A percentile compares a stretch with the other conserved stretches of the same genome.
phyloP scores from a whole-genome alignment of 2,888 invertebrate genomes.

The Cybosia mesomella region DNA sequence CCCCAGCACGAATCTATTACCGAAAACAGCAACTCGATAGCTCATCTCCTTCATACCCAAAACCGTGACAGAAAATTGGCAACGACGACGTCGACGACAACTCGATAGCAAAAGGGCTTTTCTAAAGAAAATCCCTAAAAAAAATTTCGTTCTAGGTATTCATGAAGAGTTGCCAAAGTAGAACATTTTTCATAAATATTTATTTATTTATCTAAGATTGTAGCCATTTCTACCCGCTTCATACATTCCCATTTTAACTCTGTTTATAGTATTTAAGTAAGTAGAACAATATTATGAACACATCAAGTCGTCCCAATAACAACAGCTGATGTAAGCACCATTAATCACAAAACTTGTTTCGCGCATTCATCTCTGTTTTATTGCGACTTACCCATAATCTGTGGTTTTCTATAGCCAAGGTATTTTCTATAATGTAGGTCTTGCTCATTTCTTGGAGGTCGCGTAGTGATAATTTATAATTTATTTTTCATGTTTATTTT shows the following conservation, averaged over 20 bases:
- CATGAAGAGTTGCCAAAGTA: background rate
- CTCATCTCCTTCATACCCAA: no score
- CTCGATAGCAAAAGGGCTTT: no score
- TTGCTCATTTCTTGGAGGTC: background rate
- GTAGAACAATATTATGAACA: background rate
- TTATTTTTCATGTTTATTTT: no score
- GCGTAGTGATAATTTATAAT: background rate
- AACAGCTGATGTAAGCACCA: constrained; percentile 1
- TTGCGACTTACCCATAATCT: background rate
- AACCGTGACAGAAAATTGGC: no score
- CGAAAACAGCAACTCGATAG: no score
- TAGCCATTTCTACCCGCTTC: background rate
- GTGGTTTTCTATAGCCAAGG: constrained; percentile 7
- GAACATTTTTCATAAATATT: background rate
- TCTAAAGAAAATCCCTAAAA: no score
- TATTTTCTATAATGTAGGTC: constrained; percentile 16
- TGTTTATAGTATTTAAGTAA: background rate
- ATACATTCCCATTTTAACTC: background rate
- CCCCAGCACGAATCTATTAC: no score
- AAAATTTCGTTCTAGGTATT: no score
- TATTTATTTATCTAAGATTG: background rate
- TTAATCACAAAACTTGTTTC: constrained; percentile 2
- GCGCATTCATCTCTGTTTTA: background rate
- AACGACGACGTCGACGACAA: no score
- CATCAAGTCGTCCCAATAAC: background rate